Percentiles rank a stretch among this genome's conserved stretches.
Conservation (phyloP, 2,888 invertebrate species). For the Apotomis betuletana region DNA sequence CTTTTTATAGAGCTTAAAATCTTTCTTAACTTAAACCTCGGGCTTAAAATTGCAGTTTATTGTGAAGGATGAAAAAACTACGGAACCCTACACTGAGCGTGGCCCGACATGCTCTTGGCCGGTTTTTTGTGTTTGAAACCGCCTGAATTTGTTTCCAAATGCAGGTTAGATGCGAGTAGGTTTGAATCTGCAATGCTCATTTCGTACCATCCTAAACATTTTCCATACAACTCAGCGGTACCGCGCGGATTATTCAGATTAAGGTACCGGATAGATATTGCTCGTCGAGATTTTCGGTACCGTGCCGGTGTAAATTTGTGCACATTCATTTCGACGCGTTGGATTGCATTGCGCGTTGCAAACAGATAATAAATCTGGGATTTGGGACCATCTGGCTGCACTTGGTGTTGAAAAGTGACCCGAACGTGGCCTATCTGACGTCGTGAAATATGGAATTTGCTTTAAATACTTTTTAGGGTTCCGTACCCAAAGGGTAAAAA, state of each 20-base stretch:
- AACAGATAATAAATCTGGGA: conserved; percentile 78
- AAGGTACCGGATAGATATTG: conserved; percentile 46
- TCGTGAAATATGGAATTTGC: conserved; percentile 56
- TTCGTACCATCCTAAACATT: conserved; percentile 29
- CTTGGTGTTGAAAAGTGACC: conserved; percentile 66
- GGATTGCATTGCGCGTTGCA: conserved; percentile 66
- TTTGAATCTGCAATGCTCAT: conserved; percentile 1
- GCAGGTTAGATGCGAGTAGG: background rate
- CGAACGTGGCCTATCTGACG: conserved; percentile 56
- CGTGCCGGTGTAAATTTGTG: conserved; percentile 58
- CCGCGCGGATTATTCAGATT: conserved; percentile 36
- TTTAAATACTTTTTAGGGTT: conserved; percentile 42
- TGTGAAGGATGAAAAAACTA: too few species aligned
- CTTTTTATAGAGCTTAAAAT: too few species aligned
- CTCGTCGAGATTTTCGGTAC: conserved; percentile 48
- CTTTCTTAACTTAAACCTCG: too few species aligned
- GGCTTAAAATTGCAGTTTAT: too few species aligned
- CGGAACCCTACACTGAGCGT: too few species aligned
- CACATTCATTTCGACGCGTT: conserved; percentile 62
- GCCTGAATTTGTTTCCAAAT: background rate
- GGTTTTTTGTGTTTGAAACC: too few species aligned
- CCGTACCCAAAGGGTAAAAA: too few species aligned
- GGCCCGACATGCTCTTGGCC: too few species aligned
- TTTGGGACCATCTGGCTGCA: conserved; percentile 69
- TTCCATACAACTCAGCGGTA: conserved; percentile 36